A percentile compares a stretch with the other conserved stretches of the same genome.
Evolutionary conservation across 2,888 invertebrate genomes (phyloP).

Genomic region (Achlya flavicornis): DNA sequence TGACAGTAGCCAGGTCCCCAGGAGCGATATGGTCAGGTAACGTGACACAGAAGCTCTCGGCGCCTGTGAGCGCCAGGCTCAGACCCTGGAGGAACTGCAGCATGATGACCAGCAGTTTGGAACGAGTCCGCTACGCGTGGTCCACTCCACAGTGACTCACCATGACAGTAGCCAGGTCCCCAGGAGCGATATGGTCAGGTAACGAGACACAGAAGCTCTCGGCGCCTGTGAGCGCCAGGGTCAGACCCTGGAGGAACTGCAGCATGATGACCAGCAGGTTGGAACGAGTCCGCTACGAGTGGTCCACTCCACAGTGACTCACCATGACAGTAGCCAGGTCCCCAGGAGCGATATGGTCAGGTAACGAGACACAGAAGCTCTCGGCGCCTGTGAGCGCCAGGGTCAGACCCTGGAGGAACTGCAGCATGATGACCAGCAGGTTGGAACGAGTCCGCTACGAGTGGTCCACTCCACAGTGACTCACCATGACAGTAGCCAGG

Average conservation of each 20-base stretch:
- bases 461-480: slow-evolving; percentile 67
- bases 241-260: slow-evolving; percentile 72
- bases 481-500: slow-evolving; percentile 87
- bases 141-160: slow-evolving; percentile 62
- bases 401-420: slow-evolving; percentile 87
- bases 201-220: slow-evolving; percentile 91
- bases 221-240: slow-evolving; percentile 90
- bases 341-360: slow-evolving; percentile 88
- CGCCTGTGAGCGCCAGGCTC: slow-evolving; percentile 91
- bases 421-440: slow-evolving; percentile 96
- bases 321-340: slow-evolving; percentile 90
- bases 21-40: slow-evolving; percentile 89
- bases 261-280: no score
- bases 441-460: slow-evolving; percentile 99
- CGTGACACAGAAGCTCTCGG: slow-evolving; percentile 89
- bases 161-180: slow-evolving; percentile 88
- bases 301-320: slow-evolving; percentile 26
- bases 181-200: slow-evolving; percentile 88
- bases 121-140: no score
- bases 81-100: no score
- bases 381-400: slow-evolving; percentile 93
- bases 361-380: slow-evolving; percentile 88
- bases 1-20: slow-evolving; percentile 88
- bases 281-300: no score
- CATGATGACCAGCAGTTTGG: no score